These are phyloP conservation scores for Rhadina sibilatrix DNA, from an alignment of 2,113 vertebrate genomes.

Conservation along the genomic window DNA sequence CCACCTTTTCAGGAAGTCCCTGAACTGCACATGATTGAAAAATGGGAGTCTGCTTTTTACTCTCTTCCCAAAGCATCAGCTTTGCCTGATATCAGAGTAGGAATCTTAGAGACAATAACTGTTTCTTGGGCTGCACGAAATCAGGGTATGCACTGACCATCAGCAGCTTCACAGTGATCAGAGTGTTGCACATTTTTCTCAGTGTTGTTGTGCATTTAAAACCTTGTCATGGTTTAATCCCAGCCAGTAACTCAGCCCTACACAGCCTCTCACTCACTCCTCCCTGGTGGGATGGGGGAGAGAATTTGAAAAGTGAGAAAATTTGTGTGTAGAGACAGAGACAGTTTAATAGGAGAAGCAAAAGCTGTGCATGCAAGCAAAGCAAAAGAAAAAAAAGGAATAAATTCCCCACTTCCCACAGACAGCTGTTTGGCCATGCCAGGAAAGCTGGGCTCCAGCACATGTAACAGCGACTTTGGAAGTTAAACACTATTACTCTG, in stretches of 20 bases:
- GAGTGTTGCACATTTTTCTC: background rate
- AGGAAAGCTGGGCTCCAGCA: background rate
- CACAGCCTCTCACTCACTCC: background rate
- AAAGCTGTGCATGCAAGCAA: background rate
- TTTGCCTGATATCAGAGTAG: background rate
- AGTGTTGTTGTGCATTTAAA: background rate
- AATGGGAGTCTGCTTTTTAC: background rate
- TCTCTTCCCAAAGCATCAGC: background rate
- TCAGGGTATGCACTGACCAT: background rate
- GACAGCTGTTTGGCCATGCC: background rate
- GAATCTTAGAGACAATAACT: background rate
- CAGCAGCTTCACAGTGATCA: background rate
- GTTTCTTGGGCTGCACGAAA: background rate
- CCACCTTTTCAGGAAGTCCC: conserved; percentile 10
- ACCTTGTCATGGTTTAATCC: background rate
- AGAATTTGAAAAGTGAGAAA: background rate
- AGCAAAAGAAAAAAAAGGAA: background rate
- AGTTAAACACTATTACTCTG: background rate
- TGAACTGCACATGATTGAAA: background rate
- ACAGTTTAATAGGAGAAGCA: background rate
- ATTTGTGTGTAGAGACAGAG: background rate
- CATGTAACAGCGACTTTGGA: background rate
- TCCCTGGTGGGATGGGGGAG: background rate
- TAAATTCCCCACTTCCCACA: background rate
- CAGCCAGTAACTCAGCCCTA: background rate